Conservation (phyloP, 2,797 vertebrate genomes). For the Poeciliopsis gracilis region DNA sequence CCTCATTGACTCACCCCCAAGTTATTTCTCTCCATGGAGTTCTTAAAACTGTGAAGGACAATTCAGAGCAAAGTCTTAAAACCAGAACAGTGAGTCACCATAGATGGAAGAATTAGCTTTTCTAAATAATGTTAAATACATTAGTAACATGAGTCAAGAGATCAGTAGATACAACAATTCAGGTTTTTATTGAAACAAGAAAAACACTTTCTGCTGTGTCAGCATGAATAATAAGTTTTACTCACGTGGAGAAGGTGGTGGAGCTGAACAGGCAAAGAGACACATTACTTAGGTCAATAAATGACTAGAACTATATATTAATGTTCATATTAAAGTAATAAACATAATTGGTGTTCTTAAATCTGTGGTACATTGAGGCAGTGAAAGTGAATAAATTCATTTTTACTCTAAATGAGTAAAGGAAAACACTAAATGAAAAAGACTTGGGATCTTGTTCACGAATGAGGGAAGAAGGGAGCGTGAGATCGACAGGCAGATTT, state of each 20-base stretch:
- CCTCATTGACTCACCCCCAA: neutral
- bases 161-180: neutral
- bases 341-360: too few relatives aligned
- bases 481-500: too few relatives aligned
- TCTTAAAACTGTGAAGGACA: neutral
- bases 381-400: too few relatives aligned
- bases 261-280: neutral
- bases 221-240: neutral
- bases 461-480: too few relatives aligned
- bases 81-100: neutral
- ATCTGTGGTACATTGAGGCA: too few relatives aligned
- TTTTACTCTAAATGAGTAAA: too few relatives aligned
- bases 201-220: neutral
- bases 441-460: too few relatives aligned
- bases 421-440: too few relatives aligned
- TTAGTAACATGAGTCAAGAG: neutral
- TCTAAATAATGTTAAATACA: neutral
- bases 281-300: too few relatives aligned
- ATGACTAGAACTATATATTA: too few relatives aligned
- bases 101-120: neutral
- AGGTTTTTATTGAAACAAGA: neutral
- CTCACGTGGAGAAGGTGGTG: neutral
- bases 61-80: neutral
- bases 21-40: constrained; percentile 1
- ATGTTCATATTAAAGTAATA: too few relatives aligned